Evolutionary conservation across 64 coral and sea anemone species (phyloP).

Genomic region (Hydrozoanthus tunicans): DNA sequence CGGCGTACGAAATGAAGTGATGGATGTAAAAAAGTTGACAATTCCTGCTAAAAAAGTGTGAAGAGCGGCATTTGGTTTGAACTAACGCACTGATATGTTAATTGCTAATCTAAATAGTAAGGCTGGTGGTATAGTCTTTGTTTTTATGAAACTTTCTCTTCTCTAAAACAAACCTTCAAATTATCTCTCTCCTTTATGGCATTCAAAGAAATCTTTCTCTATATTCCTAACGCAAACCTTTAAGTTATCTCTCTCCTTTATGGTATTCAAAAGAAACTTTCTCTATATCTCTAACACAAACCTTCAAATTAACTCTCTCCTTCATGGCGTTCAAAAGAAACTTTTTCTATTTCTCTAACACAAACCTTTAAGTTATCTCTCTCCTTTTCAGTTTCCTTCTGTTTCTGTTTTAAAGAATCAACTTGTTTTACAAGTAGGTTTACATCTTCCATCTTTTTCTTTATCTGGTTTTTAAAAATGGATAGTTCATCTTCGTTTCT

Average conservation of each 20-base stretch:
- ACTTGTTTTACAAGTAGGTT: conserved; percentile 54
- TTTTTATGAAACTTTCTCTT: too few relatives aligned
- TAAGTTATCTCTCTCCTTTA: conserved; percentile 50
- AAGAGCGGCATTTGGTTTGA: too few relatives aligned
- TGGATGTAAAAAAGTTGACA: too few relatives aligned
- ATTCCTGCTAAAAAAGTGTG: too few relatives aligned
- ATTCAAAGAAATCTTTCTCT: too few relatives aligned
- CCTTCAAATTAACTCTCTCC: conserved; percentile 60
- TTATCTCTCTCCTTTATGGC: conserved; percentile 40
- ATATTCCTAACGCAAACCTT: conserved; percentile 41
- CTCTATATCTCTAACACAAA: background rate
- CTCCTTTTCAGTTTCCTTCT: conserved; percentile 50
- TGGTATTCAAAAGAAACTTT: too few relatives aligned
- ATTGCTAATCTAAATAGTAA: too few relatives aligned
- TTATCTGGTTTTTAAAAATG: conserved; percentile 59
- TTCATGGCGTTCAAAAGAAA: background rate
- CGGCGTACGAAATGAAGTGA: too few relatives aligned
- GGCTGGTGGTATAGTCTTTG: too few relatives aligned
- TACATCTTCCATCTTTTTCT: conserved; percentile 64
- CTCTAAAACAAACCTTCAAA: conserved; percentile 44
- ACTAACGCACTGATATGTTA: too few relatives aligned
- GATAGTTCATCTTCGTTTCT: conserved; percentile 63
- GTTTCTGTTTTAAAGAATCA: conserved; percentile 42
- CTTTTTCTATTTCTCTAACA: background rate
- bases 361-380: conserved; percentile 61